These are phyloP conservation scores for Neomonachus schauinslandi DNA, from an alignment of 2,113 vertebrate species.

Conservation along the genomic window DNA sequence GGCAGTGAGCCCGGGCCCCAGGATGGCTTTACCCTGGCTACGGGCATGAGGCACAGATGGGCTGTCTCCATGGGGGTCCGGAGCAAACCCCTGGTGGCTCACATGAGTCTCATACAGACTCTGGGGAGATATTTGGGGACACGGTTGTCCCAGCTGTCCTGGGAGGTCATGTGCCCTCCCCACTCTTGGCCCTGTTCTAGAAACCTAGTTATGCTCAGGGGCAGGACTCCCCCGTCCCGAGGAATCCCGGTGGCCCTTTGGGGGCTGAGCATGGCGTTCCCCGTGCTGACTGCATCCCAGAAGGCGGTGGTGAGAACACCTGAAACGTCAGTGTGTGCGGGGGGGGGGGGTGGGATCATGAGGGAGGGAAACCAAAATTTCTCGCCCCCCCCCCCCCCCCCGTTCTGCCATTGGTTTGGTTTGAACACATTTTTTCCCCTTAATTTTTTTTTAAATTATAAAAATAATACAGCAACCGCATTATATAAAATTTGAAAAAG, in stretches of 20 bases:
- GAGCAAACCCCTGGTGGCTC: too few relatives aligned
- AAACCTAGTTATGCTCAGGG: neutral
- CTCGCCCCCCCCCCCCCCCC: too few relatives aligned
- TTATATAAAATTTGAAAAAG: constrained; percentile 63
- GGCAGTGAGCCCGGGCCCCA: accelerated
- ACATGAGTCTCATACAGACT: accelerated
- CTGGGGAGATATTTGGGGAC: neutral
- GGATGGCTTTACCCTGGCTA: accelerated
- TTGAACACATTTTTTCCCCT: neutral
- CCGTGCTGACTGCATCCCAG: neutral
- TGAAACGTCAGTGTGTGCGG: neutral
- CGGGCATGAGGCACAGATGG: accelerated
- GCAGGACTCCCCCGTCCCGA: neutral
- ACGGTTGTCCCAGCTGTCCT: neutral
- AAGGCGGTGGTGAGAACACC: neutral
- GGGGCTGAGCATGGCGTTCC: neutral
- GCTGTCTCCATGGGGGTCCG: accelerated
- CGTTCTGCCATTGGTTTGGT: neutral
- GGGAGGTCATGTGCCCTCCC: accelerated
- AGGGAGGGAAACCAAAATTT: constrained; percentile 69
- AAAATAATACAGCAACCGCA: constrained; percentile 60
- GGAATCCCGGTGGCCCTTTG: neutral
- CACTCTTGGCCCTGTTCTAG: accelerated
- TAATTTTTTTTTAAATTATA: constrained; percentile 46
- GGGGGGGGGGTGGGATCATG: neutral